Base-by-base conservation (phyloP, 2,888 invertebrate species). In the Hirtodrosophila alboralis region DNA sequence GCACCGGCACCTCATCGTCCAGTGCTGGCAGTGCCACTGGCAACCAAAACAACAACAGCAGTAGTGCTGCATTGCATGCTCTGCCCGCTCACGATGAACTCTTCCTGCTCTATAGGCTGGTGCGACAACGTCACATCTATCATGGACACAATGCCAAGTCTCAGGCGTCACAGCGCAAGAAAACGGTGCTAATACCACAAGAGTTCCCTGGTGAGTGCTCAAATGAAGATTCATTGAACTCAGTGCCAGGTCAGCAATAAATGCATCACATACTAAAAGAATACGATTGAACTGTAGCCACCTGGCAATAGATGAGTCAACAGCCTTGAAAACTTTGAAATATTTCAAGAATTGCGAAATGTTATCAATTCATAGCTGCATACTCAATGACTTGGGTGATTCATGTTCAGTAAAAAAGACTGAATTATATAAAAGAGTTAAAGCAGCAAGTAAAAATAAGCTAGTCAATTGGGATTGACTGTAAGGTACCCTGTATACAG, bases 141-240 rank as follows among this genome's bases (percentile, higher is more conserved):
- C 91, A 91, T 72, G 90, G 90, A 12, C 83, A 88, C 60, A 90
- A 90, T 72, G 86, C 89, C 18, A 91, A 91, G 66, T 85, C 88
- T 26, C 86, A 88, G 62, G 83, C 86, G 10, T 78, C 87, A 30
- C 89, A 88, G 69, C 86, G 90, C 47, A 91, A 91, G 43, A 91
- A 91, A 67, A 88, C 88, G 33, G 88, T 91, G 43, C 89, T 90
- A 52, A 90, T 91, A 79, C 91, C 91, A 16, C 91, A 91, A 64
- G 91, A 91, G 71, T 91, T 90, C 88, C 87, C 90, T 81, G 91
- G 91, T 91, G 62, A 87, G 85, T 13, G 2, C 9, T 0, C 6
- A 18, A 5, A 18, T 18, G 18, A 18, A n/a, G n/a, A n/a, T n/a
- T n/a, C n/a, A n/a, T n/a, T n/a, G n/a, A n/a, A n/a, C n/a, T n/a